Base-by-base conservation (phyloP, 1,140 invertebrate genomes). In the Aphelenchoides fujianensis region DNA sequence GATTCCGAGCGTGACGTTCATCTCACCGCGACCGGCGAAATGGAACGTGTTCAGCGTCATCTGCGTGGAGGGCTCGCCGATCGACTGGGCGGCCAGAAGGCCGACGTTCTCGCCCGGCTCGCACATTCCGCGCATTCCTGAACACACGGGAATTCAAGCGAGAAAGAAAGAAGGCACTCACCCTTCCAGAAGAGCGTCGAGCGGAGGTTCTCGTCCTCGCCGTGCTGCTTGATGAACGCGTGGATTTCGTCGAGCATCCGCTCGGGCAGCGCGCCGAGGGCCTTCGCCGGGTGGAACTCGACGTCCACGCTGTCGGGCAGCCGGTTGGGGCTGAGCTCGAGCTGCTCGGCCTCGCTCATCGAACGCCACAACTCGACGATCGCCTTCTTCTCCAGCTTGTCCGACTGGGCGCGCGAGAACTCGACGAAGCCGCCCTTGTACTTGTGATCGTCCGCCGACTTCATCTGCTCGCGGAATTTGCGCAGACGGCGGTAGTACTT, bases 31-130 rank as follows among this genome's bases (percentile, higher is more conserved):
- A 85, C 97, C 97, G 78, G 97, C 96, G 87, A 98, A 98, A 85
- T 99, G 97, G 86, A 99, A 99, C 36, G 97, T 99, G 82, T 99
- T 99, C 73, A 99, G 85, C 78, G 97, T 99, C 96, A 99, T 98
- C 87, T 99, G 96, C 68, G 97, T 99, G 1, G 95, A 97, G 0
- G 96, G 96, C 87, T 99, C 97, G 70, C 95, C 95, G 76, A 98
- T 91, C 5, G 94, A 97, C 86, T 90, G 90, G 27, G 95, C 95
- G 23, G 95, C 95, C 66, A 98, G 85, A 28, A 98, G 85, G 30
- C 97, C 97, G 16, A 99, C 96, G 9, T 94, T 90, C 86, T 99
- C 97, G 1, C 97, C 97, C 1, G 95, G 92, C 19, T 90, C 88
- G 55, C 90, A 91, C 71, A 93, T 84, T 0, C 91, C 89, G 75